These are phyloP conservation scores for Scaptomyza reducta DNA, from an alignment of 2,888 invertebrate species.

Conservation along the genomic window DNA sequence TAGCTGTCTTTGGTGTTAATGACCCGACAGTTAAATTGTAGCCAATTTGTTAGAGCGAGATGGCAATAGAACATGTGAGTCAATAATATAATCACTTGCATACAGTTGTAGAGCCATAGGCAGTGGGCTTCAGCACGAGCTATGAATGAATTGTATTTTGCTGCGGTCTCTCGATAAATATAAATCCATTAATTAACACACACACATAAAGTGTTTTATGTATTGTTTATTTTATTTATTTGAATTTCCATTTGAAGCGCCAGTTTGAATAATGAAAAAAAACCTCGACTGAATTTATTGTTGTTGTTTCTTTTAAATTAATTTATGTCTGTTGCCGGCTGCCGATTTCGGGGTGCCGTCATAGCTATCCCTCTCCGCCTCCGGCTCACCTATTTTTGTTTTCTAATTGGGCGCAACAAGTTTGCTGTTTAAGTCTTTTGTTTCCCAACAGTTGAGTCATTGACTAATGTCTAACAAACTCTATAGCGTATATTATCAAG, in stretches of 20 bases:
- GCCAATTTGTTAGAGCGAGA: slow-evolving; percentile 41
- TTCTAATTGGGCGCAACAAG: slow-evolving; percentile 38
- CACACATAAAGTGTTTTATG: background rate
- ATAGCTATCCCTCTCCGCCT: slow-evolving; percentile 14
- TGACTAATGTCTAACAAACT: slow-evolving; percentile 22
- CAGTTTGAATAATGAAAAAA: slow-evolving; percentile 21
- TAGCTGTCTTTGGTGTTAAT: slow-evolving; percentile 65
- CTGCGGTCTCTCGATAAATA: slow-evolving; percentile 4
- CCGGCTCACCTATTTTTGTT: background rate
- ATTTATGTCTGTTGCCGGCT: slow-evolving; percentile 17
- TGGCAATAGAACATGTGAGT: slow-evolving; percentile 30
- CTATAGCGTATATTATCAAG: background rate
- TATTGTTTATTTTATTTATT: slow-evolving; percentile 15
- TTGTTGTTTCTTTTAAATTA: slow-evolving; percentile 24
- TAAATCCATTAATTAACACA: slow-evolving; percentile 48
- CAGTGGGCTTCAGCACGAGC: slow-evolving; percentile 2
- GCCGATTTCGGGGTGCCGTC: slow-evolving; percentile 47
- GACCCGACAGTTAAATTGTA: slow-evolving; percentile 62
- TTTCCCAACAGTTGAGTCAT: slow-evolving; percentile 33
- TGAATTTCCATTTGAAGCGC: slow-evolving; percentile 62
- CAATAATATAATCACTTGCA: slow-evolving; percentile 22
- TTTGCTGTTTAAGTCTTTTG: slow-evolving; percentile 79
- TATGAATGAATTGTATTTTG: slow-evolving; percentile 47
- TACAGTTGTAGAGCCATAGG: slow-evolving; percentile 26
- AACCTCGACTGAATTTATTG: slow-evolving; percentile 16